Evolutionary conservation across 2,113 vertebrate genomes (phyloP).

Genomic region (Mola mola): DNA sequence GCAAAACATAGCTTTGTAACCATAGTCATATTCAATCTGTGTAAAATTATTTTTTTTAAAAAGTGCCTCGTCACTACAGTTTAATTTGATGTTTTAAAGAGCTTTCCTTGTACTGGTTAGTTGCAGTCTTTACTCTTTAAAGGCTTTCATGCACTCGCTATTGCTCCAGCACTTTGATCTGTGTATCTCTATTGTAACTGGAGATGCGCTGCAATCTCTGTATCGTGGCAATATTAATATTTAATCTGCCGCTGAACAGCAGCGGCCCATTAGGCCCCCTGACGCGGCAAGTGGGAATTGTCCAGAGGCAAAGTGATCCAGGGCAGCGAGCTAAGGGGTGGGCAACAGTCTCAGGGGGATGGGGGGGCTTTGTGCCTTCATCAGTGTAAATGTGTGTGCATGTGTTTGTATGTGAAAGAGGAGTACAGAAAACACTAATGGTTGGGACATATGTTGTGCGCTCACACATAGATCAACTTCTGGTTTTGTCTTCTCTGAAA

Average conservation of each 20-base stretch:
- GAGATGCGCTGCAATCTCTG: constrained; percentile 85
- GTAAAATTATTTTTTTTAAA: constrained; percentile 63
- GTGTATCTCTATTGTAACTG: constrained; percentile 81
- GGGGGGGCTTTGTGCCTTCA: constrained; percentile 48
- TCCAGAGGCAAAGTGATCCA: constrained; percentile 85
- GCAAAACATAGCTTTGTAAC: constrained; percentile 78
- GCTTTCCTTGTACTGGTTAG: constrained; percentile 76
- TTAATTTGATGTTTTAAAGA: constrained; percentile 77
- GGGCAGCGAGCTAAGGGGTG: constrained; percentile 78
- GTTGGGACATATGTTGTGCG: constrained; percentile 25
- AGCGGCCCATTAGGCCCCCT: constrained; percentile 83
- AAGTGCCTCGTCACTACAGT: constrained; percentile 61
- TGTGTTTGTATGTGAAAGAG: constrained; percentile 30
- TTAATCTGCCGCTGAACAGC: constrained; percentile 86
- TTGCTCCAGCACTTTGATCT: constrained; percentile 81
- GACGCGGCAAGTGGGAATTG: constrained; percentile 84
- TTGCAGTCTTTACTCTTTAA: constrained; percentile 80
- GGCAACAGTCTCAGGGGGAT: constrained; percentile 57
- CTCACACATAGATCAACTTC: constrained; percentile 25
- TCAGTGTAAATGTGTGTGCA: constrained; percentile 39
- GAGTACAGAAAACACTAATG: constrained; percentile 50
- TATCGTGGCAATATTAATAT: constrained; percentile 86
- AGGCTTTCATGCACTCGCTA: constrained; percentile 79
- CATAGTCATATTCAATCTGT: constrained; percentile 41
- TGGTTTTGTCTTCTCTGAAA: constrained; percentile 49